These are phyloP conservation scores for Polypedilum vanderplanki DNA, from an alignment of 1,140 invertebrate genomes.

Conservation along the genomic window DNA sequence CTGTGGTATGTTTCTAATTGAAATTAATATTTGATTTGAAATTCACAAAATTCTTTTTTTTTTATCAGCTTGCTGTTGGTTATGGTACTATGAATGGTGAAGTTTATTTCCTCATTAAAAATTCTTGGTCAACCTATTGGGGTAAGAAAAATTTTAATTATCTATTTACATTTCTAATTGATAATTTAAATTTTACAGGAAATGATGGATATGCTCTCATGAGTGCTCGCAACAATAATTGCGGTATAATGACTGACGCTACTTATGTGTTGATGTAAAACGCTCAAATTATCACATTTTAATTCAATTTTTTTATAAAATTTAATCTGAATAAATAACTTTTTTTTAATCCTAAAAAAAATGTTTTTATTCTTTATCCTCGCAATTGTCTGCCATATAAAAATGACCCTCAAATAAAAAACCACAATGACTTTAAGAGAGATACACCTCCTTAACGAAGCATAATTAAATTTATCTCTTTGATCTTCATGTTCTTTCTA, in stretches of 20 bases:
- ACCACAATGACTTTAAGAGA: too few relatives aligned
- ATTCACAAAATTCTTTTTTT: not conserved
- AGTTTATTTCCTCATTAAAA: slow-evolving; percentile 88
- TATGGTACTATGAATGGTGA: slow-evolving; percentile 79
- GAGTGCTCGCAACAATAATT: slow-evolving; percentile 78
- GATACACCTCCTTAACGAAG: too few relatives aligned
- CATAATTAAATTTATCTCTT: too few relatives aligned
- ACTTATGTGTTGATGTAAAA: slow-evolving; percentile 70
- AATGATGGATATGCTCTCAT: slow-evolving; percentile 91
- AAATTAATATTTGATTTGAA: not conserved
- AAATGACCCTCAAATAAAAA: too few relatives aligned
- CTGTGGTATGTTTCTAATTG: slow-evolving; percentile 55
- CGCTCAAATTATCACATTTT: too few relatives aligned
- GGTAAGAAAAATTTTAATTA: slow-evolving; percentile 46
- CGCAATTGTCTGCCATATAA: too few relatives aligned
- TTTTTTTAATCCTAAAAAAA: too few relatives aligned
- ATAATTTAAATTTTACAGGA: not conserved
- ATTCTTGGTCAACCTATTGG: slow-evolving; percentile 94
- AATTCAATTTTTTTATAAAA: too few relatives aligned
- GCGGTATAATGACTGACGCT: slow-evolving; percentile 77
- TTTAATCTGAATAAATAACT: too few relatives aligned
- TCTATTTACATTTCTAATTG: not conserved
- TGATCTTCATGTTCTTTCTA: too few relatives aligned
- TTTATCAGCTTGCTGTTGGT: slow-evolving; percentile 59
- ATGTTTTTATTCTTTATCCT: too few relatives aligned